Evolutionary conservation across 2,797 vertebrate species (phyloP), one percentile per base, ranked within the genome.

Genomic region (Threskiornis aethiopicus): DNA sequence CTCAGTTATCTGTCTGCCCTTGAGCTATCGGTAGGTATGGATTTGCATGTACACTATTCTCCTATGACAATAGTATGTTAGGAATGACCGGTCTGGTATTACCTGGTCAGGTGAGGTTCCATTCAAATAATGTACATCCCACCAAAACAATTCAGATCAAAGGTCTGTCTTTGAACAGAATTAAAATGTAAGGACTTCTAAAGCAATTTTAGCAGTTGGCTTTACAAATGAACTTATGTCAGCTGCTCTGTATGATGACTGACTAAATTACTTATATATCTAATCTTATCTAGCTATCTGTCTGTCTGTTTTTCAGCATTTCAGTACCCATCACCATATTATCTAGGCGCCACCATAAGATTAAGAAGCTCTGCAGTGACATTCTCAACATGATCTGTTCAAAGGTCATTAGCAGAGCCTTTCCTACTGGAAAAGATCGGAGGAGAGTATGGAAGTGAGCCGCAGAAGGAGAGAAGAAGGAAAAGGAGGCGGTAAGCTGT

Each of bases 301-400:
- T 96, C 95, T 97, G 95, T 94, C 93, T 97, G 96, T 96, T 96
- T 95, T 94, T 80, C 93, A 90, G 92, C 97, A 89, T 92, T 96
- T 95, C 91, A 84, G 95, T 93, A 90, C 92, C 93, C 96, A 87
- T 94, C 97, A 91, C 95, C 80, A 57, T 79, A 96, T 96, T 90
- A 97, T 66, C 93, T 94, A 95, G 95, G 94, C 96, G 93, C 95
- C 92, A 93, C 93, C 81, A 3, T 21, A 54, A 93, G 93, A 97
- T 96, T 95, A 95, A 85, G 96, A 4, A 96, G 95, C 81, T 96
- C 92, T 94, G 86, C 79, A 86, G 91, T 64, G 95, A 94, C 93
- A 87, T 94, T 85, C 93, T 65, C 95, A 47, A 7, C 89, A 5
- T 41, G 80, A 35, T 66, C 64, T 95, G 93, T 33, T 78, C 96